Conservation (phyloP, 1,140 invertebrate species). For the Pissodes strobi region DNA sequence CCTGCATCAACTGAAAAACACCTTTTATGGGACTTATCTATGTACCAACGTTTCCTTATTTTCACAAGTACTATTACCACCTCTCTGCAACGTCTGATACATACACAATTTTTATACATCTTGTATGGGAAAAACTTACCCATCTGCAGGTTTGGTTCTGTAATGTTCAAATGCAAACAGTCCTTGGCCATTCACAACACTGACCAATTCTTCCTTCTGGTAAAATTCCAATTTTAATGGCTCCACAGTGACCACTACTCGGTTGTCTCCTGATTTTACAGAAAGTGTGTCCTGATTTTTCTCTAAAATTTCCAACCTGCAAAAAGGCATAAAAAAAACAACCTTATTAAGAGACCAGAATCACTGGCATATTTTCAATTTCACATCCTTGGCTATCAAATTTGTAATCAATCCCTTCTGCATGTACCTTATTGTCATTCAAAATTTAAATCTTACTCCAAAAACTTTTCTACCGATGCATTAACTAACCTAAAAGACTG, state of each 20-base stretch:
- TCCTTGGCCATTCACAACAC: slow-evolving; percentile 85
- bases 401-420: too few relatives aligned
- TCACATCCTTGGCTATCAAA: too few relatives aligned
- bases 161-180: slow-evolving; percentile 93
- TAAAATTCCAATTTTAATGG: slow-evolving; percentile 89
- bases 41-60: too few relatives aligned
- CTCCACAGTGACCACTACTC: slow-evolving; percentile 71
- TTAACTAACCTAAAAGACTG: too few relatives aligned
- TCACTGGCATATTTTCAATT: too few relatives aligned
- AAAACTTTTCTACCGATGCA: too few relatives aligned
- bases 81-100: neutral
- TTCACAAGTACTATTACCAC: neutral
- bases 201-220: slow-evolving; percentile 71
- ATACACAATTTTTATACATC: too few relatives aligned
- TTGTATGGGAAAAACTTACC: slow-evolving; percentile 59
- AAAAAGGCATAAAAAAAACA: slow-evolving; percentile 13
- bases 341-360: neutral
- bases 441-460: too few relatives aligned
- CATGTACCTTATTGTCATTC: too few relatives aligned
- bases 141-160: slow-evolving; percentile 65
- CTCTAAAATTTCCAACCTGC: slow-evolving; percentile 55
- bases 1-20: too few relatives aligned
- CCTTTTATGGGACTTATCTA: too few relatives aligned
- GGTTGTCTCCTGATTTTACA: slow-evolving; percentile 67
- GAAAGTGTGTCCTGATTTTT: slow-evolving; percentile 60